These are phyloP conservation scores for Drosophila saltans DNA, from an alignment of 1,140 invertebrate species.

Conservation along the genomic window DNA sequence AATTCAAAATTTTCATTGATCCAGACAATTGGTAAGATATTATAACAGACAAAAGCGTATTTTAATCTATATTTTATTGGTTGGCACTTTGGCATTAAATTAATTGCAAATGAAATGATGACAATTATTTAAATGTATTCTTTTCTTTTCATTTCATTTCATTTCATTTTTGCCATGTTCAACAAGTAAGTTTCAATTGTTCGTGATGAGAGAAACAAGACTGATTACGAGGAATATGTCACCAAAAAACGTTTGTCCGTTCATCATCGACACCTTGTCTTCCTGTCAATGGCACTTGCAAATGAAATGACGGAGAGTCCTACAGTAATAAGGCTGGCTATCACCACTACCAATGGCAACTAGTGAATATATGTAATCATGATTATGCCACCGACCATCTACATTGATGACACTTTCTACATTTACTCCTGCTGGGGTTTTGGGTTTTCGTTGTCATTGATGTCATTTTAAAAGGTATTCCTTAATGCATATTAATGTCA, in stretches of 20 bases:
- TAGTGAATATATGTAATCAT: slow-evolving; percentile 55
- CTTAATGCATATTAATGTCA: slow-evolving; percentile 81
- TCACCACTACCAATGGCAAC: slow-evolving; percentile 14
- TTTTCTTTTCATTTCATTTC: no score
- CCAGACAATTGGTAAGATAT: no score
- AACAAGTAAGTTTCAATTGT: slow-evolving; percentile 69
- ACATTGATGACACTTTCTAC: not conserved
- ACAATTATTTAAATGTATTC: not conserved
- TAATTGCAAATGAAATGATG: not conserved
- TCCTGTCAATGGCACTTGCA: slow-evolving; percentile 49
- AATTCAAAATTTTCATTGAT: no score
- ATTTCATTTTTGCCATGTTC: slow-evolving; percentile 52
- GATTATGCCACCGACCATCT: slow-evolving; percentile 26
- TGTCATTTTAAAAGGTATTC: slow-evolving; percentile 73
- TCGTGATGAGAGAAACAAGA: slow-evolving; percentile 32
- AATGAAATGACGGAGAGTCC: slow-evolving; percentile 39
- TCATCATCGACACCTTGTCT: slow-evolving; percentile 21
- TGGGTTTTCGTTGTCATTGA: slow-evolving; percentile 55
- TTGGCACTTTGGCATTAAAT: no score
- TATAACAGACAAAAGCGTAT: no score
- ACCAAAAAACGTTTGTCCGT: slow-evolving; percentile 10
- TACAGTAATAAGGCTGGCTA: not conserved
- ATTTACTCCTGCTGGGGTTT: slow-evolving; percentile 19
- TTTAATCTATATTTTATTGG: no score
- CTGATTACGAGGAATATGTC: slow-evolving; percentile 35